These are phyloP conservation scores for Anastatus disparis DNA, from an alignment of 1,140 invertebrate genomes.

Conservation along the genomic window DNA sequence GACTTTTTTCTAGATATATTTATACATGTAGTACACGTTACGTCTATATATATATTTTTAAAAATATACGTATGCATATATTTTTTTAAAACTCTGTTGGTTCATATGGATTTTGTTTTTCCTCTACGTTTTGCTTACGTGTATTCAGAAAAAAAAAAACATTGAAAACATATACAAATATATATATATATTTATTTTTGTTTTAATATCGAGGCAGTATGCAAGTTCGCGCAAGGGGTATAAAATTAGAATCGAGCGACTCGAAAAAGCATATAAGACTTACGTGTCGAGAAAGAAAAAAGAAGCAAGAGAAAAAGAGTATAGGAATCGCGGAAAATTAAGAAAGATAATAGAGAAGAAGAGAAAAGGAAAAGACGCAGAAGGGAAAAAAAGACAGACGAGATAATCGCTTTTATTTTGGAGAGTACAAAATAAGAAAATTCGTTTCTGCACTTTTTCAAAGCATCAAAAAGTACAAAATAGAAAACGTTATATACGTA, in stretches of 20 bases:
- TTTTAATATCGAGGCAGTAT: slow-evolving; percentile 6
- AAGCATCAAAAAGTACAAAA: too few species aligned
- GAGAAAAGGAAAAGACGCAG: too few species aligned
- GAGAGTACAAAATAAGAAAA: too few species aligned
- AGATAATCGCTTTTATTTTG: too few species aligned
- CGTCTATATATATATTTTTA: slow-evolving; percentile 33
- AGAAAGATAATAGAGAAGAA: too few species aligned
- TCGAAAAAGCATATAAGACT: slow-evolving; percentile 4
- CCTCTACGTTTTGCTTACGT: too few species aligned
- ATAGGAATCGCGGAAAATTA: neutral
- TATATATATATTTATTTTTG: slow-evolving; percentile 38
- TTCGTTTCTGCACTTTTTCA: too few species aligned
- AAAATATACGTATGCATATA: slow-evolving; percentile 41
- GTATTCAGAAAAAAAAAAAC: neutral
- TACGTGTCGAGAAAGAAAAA: neutral
- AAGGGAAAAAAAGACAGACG: too few species aligned
- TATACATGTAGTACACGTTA: slow-evolving; percentile 41
- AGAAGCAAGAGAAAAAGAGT: slow-evolving; percentile 21
- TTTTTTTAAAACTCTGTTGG: too few species aligned
- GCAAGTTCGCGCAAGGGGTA: neutral
- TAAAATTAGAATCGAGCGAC: slow-evolving; percentile 22
- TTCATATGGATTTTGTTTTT: too few species aligned
- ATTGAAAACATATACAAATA: slow-evolving; percentile 11
- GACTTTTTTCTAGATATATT: slow-evolving; percentile 9
- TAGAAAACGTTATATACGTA: too few species aligned